phyloP scores from a whole-genome alignment of 2,113 vertebrate species.

The Mesocricetus auratus region DNA sequence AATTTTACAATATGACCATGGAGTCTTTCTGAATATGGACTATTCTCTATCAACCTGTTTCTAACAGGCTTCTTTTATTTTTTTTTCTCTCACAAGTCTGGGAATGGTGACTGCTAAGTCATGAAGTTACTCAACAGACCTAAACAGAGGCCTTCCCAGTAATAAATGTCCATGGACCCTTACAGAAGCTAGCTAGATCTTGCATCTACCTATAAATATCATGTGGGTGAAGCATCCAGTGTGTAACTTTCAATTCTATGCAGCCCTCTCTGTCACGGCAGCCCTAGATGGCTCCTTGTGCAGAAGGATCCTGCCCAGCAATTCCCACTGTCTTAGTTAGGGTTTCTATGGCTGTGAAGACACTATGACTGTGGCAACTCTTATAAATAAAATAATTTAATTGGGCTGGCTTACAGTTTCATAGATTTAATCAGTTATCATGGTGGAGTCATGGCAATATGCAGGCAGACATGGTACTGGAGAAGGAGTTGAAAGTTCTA shows the following conservation, averaged over 20 bases:
- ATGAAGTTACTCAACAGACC: not conserved
- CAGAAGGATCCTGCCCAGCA: not conserved
- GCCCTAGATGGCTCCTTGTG: not conserved
- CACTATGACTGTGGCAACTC: not conserved
- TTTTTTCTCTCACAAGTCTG: not conserved
- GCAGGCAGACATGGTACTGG: not conserved
- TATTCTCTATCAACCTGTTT: not conserved
- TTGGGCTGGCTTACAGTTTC: not conserved
- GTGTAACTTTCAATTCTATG: not conserved
- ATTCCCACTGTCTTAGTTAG: not conserved
- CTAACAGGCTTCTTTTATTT: not conserved
- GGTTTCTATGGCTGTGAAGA: not conserved
- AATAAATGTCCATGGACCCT: not conserved
- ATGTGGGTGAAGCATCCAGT: no score
- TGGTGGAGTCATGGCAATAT: not conserved
- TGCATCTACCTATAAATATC: not conserved
- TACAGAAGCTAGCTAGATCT: not conserved
- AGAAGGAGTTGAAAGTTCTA: not conserved
- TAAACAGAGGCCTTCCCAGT: accelerated
- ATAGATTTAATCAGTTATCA: not conserved
- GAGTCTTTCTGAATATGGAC: not conserved
- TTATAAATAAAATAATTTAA: not conserved
- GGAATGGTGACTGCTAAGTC: not conserved
- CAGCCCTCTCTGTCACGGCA: not conserved
- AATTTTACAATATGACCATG: not conserved